These are phyloP conservation scores for Lepidonotus clava DNA, from an alignment of 2,888 invertebrate species.

Conservation along the genomic window DNA sequence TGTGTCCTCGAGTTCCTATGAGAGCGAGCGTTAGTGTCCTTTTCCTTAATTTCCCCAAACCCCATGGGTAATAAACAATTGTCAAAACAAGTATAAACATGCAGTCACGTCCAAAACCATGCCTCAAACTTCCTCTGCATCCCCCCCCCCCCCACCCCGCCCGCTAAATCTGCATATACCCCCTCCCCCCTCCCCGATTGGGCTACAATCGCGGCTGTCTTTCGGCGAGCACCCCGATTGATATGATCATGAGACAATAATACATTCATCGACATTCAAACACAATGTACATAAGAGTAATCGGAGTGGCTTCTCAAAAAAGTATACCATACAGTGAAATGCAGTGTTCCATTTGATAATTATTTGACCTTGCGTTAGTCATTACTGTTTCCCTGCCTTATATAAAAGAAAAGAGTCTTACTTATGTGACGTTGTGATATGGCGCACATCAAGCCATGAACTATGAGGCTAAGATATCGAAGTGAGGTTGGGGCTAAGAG, in stretches of 20 bases:
- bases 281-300: slow-evolving; percentile 40
- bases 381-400: slow-evolving; percentile 18
- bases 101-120: slow-evolving; percentile 16
- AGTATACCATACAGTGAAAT: slow-evolving; percentile 37
- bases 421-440: slow-evolving; percentile 28
- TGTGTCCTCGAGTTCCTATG: no score
- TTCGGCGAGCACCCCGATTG: slow-evolving; percentile 29
- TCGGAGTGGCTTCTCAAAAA: slow-evolving; percentile 29
- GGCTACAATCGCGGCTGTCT: slow-evolving; percentile 14
- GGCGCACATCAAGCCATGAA: slow-evolving; percentile 29
- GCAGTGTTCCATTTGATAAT: slow-evolving; percentile 25
- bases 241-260: slow-evolving; percentile 18
- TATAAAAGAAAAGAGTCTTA: slow-evolving; percentile 16
- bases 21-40: no score
- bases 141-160: neutral
- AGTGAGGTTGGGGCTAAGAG: neutral
- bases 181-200: neutral
- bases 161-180: neutral
- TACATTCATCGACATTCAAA: slow-evolving; percentile 13
- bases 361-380: slow-evolving; percentile 11
- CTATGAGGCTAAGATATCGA: neutral
- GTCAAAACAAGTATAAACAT: slow-evolving; percentile 25
- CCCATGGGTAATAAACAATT: slow-evolving; percentile 17
- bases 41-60: no score
- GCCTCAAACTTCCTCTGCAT: neutral